Evolutionary conservation across 2,888 invertebrate genomes (phyloP).

Genomic region (Papilio protenor): DNA sequence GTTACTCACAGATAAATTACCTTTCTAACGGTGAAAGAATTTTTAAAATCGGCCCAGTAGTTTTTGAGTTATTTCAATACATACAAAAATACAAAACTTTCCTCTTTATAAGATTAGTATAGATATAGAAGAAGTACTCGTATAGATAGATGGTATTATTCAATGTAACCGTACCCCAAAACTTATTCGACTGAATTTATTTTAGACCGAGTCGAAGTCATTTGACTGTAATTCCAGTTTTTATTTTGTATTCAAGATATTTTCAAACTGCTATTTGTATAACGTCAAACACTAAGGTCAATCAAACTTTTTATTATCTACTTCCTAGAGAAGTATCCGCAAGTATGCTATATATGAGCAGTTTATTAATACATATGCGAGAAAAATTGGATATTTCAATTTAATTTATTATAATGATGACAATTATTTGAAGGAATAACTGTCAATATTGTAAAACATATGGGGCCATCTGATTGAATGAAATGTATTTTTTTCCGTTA

Average conservation of each 20-base stretch:
- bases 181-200: background rate
- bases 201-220: background rate
- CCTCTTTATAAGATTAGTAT: too few relatives aligned
- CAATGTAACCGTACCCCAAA: too few relatives aligned
- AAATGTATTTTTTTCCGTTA: background rate
- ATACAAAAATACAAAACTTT: too few relatives aligned
- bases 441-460: background rate
- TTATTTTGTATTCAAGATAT: slow-evolving; percentile 13
- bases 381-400: background rate
- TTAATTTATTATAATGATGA: slow-evolving; percentile 11
- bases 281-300: slow-evolving; percentile 22
- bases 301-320: slow-evolving; percentile 19
- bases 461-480: too few relatives aligned
- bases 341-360: background rate
- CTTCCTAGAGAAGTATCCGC: slow-evolving; percentile 24
- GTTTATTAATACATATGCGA: slow-evolving; percentile 9
- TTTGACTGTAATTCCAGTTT: background rate
- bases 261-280: slow-evolving; percentile 11
- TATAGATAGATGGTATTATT: too few relatives aligned
- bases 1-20: too few relatives aligned
- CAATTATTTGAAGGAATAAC: background rate
- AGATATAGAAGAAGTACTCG: too few relatives aligned
- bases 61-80: too few relatives aligned
- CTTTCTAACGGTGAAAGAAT: too few relatives aligned
- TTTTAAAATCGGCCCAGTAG: too few relatives aligned